Percentiles rank a stretch among this genome's conserved stretches.
Evolutionary conservation across 2,888 invertebrate genomes (phyloP).

Genomic region (Cerceris ruficornis): DNA sequence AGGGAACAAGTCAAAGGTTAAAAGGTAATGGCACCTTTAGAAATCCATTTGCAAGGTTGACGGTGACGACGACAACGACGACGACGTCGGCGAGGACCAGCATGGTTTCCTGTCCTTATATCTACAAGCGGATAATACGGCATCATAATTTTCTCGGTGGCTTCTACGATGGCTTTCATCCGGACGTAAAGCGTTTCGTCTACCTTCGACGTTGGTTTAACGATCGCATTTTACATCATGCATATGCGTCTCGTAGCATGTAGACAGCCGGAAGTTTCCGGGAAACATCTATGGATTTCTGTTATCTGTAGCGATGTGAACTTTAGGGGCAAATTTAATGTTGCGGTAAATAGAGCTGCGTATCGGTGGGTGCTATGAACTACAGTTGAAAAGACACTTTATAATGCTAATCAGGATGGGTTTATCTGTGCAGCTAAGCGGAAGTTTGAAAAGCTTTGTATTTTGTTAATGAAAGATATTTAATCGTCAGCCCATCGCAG

Average conservation of each 20-base stretch:
- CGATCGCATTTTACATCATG: constrained; percentile 3
- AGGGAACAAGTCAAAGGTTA: constrained; percentile 8
- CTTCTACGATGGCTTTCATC: constrained; percentile 5
- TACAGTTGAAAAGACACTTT: no score
- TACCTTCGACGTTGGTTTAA: constrained; percentile 1
- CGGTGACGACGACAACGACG: background rate
- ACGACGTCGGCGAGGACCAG: no score
- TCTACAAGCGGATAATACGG: no score
- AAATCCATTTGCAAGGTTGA: constrained; percentile 23
- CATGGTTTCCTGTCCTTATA: no score
- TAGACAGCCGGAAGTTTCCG: no score
- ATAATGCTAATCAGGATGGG: no score
- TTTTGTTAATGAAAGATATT: no score
- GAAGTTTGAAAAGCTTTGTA: no score
- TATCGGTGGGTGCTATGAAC: background rate
- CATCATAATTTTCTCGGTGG: background rate
- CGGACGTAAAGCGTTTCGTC: constrained; percentile 2
- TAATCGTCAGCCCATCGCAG: no score
- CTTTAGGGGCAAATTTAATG: background rate
- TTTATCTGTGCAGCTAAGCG: no score
- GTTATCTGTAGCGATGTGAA: background rate
- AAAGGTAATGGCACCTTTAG: constrained; percentile 17
- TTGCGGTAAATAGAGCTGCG: background rate
- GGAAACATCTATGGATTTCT: background rate
- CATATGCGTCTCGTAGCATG: background rate